These are phyloP conservation scores for Drosophila sturtevanti DNA, from an alignment of 1,140 invertebrate genomes.

Conservation along the genomic window DNA sequence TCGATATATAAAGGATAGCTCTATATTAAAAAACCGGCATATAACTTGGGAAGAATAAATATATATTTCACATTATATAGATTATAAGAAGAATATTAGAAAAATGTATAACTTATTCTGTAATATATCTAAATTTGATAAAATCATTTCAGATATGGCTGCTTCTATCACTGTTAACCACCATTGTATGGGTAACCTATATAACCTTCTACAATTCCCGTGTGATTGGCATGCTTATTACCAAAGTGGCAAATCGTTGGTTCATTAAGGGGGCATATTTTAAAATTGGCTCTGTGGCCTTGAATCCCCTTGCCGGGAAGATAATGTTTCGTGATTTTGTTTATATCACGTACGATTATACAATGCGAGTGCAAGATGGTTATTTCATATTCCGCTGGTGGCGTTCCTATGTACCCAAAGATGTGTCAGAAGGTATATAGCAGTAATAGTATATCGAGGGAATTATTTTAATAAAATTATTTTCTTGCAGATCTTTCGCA, in stretches of 20 bases:
- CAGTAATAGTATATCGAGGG: constrained; percentile 8
- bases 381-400: constrained; percentile 99
- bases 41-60: no score
- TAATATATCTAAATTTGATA: no score
- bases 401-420: constrained; percentile 96
- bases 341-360: constrained; percentile 97
- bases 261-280: constrained; percentile 93
- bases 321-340: constrained; percentile 99
- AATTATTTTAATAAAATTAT: background rate
- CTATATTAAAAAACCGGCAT: no score
- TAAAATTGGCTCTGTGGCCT: constrained; percentile 96
- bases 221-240: constrained; percentile 94
- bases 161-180: constrained; percentile 88
- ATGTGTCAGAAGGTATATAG: constrained; percentile 97
- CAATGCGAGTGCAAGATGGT: constrained; percentile 96
- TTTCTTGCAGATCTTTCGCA: constrained; percentile 92
- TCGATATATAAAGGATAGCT: no score
- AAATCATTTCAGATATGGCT: constrained; percentile 84
- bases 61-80: no score
- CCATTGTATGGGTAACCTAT: constrained; percentile 94
- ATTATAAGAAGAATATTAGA: no score
- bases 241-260: constrained; percentile 94
- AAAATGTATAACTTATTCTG: background rate
- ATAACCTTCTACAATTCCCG: constrained; percentile 98
- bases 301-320: constrained; percentile 97